Conservation (phyloP, 2,797 vertebrate species). For the Cercopithecus neglectus region DNA sequence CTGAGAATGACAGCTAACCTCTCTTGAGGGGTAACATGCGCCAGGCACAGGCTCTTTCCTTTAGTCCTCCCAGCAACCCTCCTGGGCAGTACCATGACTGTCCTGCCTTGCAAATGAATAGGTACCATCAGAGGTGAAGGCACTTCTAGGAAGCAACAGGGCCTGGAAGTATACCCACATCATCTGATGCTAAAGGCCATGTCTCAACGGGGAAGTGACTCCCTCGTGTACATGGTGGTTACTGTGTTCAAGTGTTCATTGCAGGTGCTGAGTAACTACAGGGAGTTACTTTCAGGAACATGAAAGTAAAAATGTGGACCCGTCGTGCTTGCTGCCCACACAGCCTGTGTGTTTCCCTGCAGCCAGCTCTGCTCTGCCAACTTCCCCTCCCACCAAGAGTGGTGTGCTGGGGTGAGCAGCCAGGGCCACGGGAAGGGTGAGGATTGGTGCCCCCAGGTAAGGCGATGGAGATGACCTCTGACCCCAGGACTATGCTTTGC, state of each 20-base stretch:
- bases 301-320: not conserved
- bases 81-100: rapidly evolving
- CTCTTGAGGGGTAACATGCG: not conserved
- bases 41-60: not conserved
- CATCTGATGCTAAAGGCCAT: not conserved
- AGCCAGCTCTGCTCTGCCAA: not conserved
- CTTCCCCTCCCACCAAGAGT: not conserved
- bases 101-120: not conserved
- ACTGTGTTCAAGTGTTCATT: rapidly evolving
- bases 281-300: not conserved
- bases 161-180: not conserved
- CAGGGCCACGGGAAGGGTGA: not conserved
- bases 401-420: not conserved
- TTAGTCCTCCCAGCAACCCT: not conserved
- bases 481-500: not conserved
- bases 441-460: not conserved
- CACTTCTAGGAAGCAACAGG: not conserved
- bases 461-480: not conserved
- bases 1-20: not conserved
- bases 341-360: not conserved
- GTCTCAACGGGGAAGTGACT: not conserved
- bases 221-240: not conserved
- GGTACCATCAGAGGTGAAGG: not conserved
- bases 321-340: not conserved
- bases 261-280: not conserved